Evolutionary conservation across 2,797 vertebrate species (phyloP).

Genomic region (Myotis vivesi): DNA sequence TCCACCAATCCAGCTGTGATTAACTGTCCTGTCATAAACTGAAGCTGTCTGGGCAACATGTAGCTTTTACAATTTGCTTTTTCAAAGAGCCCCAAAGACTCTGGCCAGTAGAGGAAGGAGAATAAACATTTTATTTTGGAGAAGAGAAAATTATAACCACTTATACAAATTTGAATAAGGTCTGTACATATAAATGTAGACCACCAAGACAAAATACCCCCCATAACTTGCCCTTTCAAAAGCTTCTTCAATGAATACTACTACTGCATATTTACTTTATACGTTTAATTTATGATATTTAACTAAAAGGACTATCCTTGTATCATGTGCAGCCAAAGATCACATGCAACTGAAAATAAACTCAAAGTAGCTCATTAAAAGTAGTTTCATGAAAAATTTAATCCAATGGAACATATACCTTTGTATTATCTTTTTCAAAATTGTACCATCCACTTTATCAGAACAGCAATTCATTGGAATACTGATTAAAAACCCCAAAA

Average conservation of each 20-base stretch:
- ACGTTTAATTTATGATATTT: neutral
- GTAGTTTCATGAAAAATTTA: slow-evolving; percentile 11
- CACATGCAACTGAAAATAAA: slow-evolving; percentile 32
- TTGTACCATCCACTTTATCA: slow-evolving; percentile 29
- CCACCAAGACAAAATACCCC: neutral
- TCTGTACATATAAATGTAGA: slow-evolving; percentile 8
- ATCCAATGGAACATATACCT: neutral
- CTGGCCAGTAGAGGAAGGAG: neutral
- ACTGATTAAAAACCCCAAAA: slow-evolving; percentile 17
- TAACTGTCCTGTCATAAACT: neutral
- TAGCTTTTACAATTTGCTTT: neutral
- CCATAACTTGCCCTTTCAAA: neutral
- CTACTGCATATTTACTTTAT: neutral
- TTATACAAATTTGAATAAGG: neutral
- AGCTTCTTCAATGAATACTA: neutral
- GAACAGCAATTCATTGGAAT: slow-evolving; percentile 31
- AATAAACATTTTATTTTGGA: neutral
- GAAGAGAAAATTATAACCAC: slow-evolving; percentile 46
- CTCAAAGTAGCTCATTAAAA: neutral
- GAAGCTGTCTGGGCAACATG: neutral
- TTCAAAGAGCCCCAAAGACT: neutral
- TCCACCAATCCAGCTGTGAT: neutral
- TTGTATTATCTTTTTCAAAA: slow-evolving; percentile 53
- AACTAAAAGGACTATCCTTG: neutral
- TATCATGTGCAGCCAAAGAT: neutral